Evolutionary conservation across 2,797 vertebrate species (phyloP), one percentile per base, ranked within the genome.

Genomic region (Poeciliopsis gracilis): DNA sequence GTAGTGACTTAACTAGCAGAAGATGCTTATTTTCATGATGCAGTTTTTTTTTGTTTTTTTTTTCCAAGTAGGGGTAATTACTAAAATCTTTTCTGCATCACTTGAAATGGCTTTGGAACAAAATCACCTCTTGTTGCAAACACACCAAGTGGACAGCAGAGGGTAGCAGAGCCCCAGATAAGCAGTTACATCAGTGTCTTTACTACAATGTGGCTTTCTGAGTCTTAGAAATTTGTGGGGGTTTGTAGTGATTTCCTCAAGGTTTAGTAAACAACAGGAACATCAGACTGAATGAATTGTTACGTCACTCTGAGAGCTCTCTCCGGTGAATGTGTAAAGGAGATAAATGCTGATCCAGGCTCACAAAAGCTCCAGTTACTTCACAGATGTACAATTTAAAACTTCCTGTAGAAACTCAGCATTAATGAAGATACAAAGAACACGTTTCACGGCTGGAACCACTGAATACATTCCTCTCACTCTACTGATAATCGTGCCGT

Each of bases 81-180:
- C n/a, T 59, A 5, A 59, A 61, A 61, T 2, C 28, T 33, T 28
- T 33, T 33, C 28, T 63, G 30, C 7, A 36, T 30, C 16, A 41
- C 5, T 43, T 25, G 38, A 2, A 69, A n/a, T 28, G 23, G 41
- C 67, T 46, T 28, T 69, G 38, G 38, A 43, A 47, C 70, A 47
- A 18, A 49, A 2, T 49, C 28, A 47, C 5, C 20, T 36, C 2
- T 30, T 28, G 7, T 41, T 28, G 9, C 7, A 33, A 10, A 76
- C 23, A 36, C 71, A 71, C 36, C 15, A 4, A 25, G 0, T 16
- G 36, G 5, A 11, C 90, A 79, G 72, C 75, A 89, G 92, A 73
- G 78, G 89, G 87, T 82, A 89, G 88, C 77, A 66, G 43, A 28
- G 23, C 11, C 70, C 49, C 79, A 80, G 25, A 28, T 16, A 28